Percentiles rank a stretch among this genome's conserved stretches.
These are phyloP conservation scores for Entomobrya proxima DNA, from an alignment of 2,888 invertebrate species.

Conservation along the genomic window DNA sequence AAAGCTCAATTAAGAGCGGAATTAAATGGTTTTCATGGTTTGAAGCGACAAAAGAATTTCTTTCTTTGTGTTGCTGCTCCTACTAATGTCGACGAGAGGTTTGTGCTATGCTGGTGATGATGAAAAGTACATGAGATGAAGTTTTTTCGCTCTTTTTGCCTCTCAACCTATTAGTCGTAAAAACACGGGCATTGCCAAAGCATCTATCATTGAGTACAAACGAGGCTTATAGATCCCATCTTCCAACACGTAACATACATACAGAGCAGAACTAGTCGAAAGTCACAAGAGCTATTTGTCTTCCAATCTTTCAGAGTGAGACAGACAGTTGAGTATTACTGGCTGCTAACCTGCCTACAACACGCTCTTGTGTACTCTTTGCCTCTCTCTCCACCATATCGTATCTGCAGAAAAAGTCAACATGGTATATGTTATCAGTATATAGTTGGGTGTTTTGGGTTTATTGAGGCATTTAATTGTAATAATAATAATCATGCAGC, in stretches of 20 bases:
- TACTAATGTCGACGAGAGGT: not conserved
- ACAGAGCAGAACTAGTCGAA: too few relatives aligned
- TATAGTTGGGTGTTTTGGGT: not conserved
- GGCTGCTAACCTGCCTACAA: not conserved
- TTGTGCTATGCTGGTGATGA: not conserved
- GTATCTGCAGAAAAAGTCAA: not conserved
- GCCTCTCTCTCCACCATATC: not conserved
- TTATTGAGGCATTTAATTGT: constrained; percentile 51
- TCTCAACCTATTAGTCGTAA: not conserved
- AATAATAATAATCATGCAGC: not conserved
- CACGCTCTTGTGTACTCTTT: not conserved
- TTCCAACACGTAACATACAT: too few relatives aligned
- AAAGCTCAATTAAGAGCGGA: constrained; percentile 70
- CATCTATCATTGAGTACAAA: constrained; percentile 68
- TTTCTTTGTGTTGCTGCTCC: constrained; percentile 51
- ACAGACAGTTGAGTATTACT: constrained; percentile 34
- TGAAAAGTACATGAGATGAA: not conserved
- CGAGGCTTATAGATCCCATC: constrained; percentile 39
- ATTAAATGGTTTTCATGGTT: constrained; percentile 71
- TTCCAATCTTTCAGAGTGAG: constrained; percentile 40
- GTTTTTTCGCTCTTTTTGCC: constrained; percentile 16
- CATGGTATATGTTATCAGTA: not conserved
- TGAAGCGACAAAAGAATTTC: constrained; percentile 71
- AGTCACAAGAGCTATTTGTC: constrained; percentile 57
- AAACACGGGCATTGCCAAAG: constrained; percentile 34